Evolutionary conservation across 1,140 invertebrate species (phyloP).

Genomic region (Lerema accius): DNA sequence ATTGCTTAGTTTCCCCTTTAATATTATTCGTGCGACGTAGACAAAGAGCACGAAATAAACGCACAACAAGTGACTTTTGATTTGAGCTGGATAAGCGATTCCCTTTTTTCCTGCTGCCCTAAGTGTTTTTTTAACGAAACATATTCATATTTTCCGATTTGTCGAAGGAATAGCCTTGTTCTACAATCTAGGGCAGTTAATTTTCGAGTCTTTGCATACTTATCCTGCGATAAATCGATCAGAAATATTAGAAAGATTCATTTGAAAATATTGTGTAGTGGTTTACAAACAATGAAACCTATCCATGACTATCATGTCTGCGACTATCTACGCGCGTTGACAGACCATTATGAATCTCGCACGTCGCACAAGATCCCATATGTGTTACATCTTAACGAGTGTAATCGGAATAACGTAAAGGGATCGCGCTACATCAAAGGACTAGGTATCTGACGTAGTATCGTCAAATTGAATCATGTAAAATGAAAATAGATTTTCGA

Average conservation of each 20-base stretch:
- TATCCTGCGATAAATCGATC: no score
- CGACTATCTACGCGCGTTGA: not conserved
- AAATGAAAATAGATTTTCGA: conserved; percentile 26
- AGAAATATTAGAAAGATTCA: no score
- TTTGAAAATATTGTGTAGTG: no score
- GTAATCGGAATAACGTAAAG: conserved; percentile 47
- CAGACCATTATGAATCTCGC: not conserved
- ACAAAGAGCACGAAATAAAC: conserved; percentile 30
- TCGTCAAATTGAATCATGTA: conserved; percentile 44
- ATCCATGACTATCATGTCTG: not conserved
- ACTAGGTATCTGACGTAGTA: conserved; percentile 38
- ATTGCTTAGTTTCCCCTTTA: conserved; percentile 79
- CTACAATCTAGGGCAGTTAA: not conserved
- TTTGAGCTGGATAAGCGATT: conserved; percentile 28
- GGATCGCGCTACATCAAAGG: conserved; percentile 38
- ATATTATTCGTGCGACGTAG: conserved; percentile 66
- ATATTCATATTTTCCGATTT: not conserved
- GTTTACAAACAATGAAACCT: not conserved
- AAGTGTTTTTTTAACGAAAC: not conserved
- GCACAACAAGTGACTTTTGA: conserved; percentile 22
- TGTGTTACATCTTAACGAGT: conserved; percentile 26
- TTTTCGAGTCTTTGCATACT: not conserved
- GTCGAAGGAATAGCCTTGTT: not conserved
- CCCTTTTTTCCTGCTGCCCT: conserved; percentile 9
- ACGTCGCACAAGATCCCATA: not conserved